Conservation (phyloP, 2,888 invertebrate genomes). For the Apamea monoglypha region DNA sequence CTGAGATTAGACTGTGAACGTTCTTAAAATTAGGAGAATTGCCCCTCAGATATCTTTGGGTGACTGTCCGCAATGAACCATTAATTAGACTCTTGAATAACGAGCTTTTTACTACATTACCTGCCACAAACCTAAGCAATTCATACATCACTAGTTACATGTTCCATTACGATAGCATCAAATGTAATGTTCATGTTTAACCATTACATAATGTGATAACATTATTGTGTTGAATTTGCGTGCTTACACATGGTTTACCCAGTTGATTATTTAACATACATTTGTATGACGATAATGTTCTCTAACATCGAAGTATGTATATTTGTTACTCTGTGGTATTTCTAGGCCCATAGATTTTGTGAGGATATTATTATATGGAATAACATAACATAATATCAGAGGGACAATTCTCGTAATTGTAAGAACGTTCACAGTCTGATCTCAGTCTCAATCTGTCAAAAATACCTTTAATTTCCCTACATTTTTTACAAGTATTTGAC, state of each 20-base stretch:
- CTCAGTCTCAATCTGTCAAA: no score
- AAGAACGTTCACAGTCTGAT: no score
- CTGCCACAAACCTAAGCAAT: not conserved
- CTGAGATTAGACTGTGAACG: no score
- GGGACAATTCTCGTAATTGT: no score
- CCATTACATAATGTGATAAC: constrained; percentile 13
- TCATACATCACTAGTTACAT: not conserved
- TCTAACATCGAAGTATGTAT: not conserved
- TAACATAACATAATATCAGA: not conserved
- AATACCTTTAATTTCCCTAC: no score
- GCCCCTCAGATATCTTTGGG: no score
- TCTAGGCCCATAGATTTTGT: not conserved
- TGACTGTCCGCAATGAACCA: not conserved
- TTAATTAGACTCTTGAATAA: not conserved
- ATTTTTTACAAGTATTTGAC: no score
- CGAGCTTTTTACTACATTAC: not conserved
- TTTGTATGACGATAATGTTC: not conserved
- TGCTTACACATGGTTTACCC: no score
- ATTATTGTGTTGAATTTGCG: constrained; percentile 2
- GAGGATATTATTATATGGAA: not conserved
- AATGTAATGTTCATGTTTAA: constrained; percentile 2
- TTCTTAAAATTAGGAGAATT: no score
- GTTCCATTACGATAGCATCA: not conserved
- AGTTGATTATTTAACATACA: not conserved
- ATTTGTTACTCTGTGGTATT: not conserved